Conservation (phyloP, 2,797 vertebrate species). For the Perodicticus potto region DNA sequence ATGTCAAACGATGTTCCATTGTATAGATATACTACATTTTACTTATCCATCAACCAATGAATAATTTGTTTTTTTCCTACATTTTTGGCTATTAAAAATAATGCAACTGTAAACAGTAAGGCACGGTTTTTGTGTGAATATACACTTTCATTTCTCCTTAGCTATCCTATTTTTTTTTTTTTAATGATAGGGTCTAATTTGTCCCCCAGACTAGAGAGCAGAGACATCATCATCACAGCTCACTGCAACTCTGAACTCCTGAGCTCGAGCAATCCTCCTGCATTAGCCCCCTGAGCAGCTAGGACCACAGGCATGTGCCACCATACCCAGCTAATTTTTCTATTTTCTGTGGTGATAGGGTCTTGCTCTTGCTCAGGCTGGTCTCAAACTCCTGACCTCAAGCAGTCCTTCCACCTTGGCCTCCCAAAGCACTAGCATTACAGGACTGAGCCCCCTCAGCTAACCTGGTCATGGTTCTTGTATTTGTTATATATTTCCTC, state of each 20-base stretch:
- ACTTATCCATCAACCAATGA: background rate
- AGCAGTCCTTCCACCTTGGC: background rate
- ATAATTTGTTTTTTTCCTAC: background rate
- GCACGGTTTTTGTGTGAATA: background rate
- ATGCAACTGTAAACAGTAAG: background rate
- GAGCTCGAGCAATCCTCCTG: background rate
- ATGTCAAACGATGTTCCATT: background rate
- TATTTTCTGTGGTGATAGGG: background rate
- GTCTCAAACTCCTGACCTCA: background rate
- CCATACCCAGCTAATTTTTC: background rate
- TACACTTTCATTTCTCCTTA: background rate
- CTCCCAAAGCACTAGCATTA: background rate
- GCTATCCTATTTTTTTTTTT: background rate
- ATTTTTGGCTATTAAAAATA: slow-evolving; percentile 1
- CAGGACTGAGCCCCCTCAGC: background rate
- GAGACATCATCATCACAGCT: background rate
- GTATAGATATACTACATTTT: background rate
- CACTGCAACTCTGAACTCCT: background rate
- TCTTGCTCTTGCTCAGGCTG: background rate
- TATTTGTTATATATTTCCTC: background rate
- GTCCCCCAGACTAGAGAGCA: background rate
- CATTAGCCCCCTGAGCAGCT: background rate
- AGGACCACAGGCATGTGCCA: background rate
- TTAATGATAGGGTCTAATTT: background rate
- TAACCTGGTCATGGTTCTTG: background rate